Base-by-base conservation (phyloP, 1,140 invertebrate genomes). In the Plectrocnemia conspersa region DNA sequence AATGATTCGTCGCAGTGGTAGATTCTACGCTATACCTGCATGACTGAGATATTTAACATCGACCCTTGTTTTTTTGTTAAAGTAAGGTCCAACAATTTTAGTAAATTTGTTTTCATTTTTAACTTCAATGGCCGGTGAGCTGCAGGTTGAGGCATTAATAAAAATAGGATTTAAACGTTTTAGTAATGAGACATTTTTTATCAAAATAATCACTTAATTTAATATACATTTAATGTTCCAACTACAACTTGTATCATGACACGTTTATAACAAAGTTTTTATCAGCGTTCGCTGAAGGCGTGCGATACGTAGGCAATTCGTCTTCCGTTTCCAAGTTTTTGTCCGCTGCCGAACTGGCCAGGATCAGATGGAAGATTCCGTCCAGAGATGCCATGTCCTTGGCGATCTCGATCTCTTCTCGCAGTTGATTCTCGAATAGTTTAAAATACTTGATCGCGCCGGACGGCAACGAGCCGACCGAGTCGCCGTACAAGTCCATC, bases 401-500 rank as follows among this genome's bases (percentile, higher is more conserved):
- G 45, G 80, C 80, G 9, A 87, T 74, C 6, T 81, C 68, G 29
- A 84, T 75, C 73, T 93, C 89, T 59, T 80, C 74, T 24, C 79
- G 69, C 15, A 92, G 66, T 60, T 80, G 77, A 36, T 79, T 65
- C 21, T 76, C 72, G 5, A 93, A 70, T 6, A 75, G 65, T 38
- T 71, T 69, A 46, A 90, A 79, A 35, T 83, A 70, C 44, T 76
- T 71, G 53, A 80, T 69, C 18, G 85, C 71, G 46, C 80, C 72
- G 21, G 79, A 71, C 7, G 77, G 75, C 56, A 81, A 73, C 56
- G 69, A 68, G 27, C 79, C 71, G 9, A 84, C 64, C 63, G 70
- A 69, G 55, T 79, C 76, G 63, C 85, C 83, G 66, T 84, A 88
- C 1, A 86, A 75, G 71, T 89, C 88, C 59, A 93, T 66, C 40